phyloP scores from a whole-genome alignment of 2,113 vertebrate species.

The Corythoichthys haematopterus region DNA sequence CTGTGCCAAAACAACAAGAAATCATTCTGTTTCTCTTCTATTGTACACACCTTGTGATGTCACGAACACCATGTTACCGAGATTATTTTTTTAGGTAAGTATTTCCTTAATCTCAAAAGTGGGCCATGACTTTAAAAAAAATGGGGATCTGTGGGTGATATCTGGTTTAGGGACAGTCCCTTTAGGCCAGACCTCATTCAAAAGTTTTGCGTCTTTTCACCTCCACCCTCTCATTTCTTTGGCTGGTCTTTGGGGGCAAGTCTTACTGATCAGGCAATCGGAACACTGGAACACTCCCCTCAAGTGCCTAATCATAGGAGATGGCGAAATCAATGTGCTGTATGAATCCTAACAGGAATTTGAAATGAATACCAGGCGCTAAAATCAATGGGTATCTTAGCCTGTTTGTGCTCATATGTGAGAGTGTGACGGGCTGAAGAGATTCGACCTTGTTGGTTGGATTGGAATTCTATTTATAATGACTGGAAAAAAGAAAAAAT shows the following conservation, averaged over 20 bases:
- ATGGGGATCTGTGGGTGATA: background rate
- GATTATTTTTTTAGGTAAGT: background rate
- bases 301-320: slow-evolving; percentile 77
- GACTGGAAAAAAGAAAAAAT: background rate
- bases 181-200: background rate
- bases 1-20: too few species aligned
- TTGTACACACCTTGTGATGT: too few species aligned
- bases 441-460: slow-evolving; percentile 49
- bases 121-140: background rate
- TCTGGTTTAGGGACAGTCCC: background rate
- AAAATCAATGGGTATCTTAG: slow-evolving; percentile 63
- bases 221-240: slow-evolving; percentile 20
- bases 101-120: background rate
- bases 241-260: slow-evolving; percentile 48
- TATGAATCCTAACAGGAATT: slow-evolving; percentile 76
- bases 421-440: slow-evolving; percentile 25
- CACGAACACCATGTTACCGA: background rate
- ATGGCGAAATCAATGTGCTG: slow-evolving; percentile 73
- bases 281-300: slow-evolving; percentile 51
- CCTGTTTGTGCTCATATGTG: slow-evolving; percentile 28
- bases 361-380: slow-evolving; percentile 71
- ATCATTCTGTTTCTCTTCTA: too few species aligned
- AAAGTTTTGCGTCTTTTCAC: background rate
- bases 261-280: slow-evolving; percentile 50
- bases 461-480: slow-evolving; percentile 53